A percentile compares a stretch with the other conserved stretches of the same genome.
Evolutionary conservation across 2,113 vertebrate species (phyloP).

Genomic region (Montifringilla adamsi): DNA sequence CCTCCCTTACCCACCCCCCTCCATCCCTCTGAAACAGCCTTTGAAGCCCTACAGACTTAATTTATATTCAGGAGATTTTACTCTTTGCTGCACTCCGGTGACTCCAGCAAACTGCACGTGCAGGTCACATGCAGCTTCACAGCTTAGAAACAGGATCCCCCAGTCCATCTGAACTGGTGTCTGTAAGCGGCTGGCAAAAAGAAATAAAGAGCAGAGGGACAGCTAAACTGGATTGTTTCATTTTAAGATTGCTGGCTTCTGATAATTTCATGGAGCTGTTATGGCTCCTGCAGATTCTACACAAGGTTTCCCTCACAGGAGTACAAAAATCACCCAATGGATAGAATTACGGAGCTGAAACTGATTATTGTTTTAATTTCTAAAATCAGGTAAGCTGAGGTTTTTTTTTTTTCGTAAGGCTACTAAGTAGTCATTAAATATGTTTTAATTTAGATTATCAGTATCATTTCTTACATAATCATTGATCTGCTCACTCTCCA

Average conservation of each 20-base stretch:
- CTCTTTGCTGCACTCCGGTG: not conserved
- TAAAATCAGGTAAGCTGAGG: not conserved
- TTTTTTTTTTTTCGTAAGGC: not conserved
- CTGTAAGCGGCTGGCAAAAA: not conserved
- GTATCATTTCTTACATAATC: not conserved
- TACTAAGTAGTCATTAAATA: not conserved
- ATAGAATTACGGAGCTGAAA: not conserved
- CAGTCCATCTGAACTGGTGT: not conserved
- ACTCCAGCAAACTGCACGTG: not conserved
- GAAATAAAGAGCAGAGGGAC: not conserved
- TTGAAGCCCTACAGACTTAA: not conserved
- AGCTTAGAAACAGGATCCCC: not conserved
- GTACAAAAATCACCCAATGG: not conserved
- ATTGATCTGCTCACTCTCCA: not conserved
- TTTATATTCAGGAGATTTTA: not conserved
- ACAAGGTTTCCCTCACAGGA: not conserved
- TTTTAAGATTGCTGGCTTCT: not conserved
- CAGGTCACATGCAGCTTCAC: not conserved
- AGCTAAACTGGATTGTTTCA: not conserved
- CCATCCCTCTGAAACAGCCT: not conserved
- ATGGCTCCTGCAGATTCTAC: not conserved
- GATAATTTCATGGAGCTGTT: not conserved
- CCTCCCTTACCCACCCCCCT: not conserved
- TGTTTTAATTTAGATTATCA: not conserved
- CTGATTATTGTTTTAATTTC: not conserved